These are phyloP conservation scores for Anoplopoma fimbria DNA, from an alignment of 2,113 vertebrate genomes.

Conservation along the genomic window DNA sequence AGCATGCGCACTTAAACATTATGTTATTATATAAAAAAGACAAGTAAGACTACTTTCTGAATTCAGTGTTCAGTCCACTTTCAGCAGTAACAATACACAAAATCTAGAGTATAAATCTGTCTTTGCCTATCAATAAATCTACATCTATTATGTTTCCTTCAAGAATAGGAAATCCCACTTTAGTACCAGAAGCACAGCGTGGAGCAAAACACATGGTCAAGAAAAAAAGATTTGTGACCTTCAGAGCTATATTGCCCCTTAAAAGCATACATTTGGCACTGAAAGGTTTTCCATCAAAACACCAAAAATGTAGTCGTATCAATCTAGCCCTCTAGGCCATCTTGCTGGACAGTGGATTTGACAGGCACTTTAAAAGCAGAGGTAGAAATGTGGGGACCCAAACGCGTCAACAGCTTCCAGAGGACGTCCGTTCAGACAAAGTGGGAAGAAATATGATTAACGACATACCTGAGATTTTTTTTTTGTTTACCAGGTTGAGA, in stretches of 20 bases:
- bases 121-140: background rate
- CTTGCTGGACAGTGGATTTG: slow-evolving; percentile 35
- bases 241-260: slow-evolving; percentile 11
- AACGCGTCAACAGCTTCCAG: background rate
- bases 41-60: background rate
- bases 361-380: slow-evolving; percentile 55
- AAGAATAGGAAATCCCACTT: background rate
- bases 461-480: background rate
- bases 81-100: background rate
- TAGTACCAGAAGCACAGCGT: background rate
- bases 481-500: slow-evolving; percentile 31
- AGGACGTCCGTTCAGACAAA: slow-evolving; percentile 18
- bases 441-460: slow-evolving; percentile 55
- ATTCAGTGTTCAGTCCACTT: background rate
- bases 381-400: background rate
- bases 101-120: background rate
- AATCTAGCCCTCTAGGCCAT: slow-evolving; percentile 56
- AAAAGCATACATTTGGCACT: slow-evolving; percentile 9
- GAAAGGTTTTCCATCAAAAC: slow-evolving; percentile 37
- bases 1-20: background rate
- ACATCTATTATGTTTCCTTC: background rate
- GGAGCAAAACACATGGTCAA: background rate
- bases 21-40: background rate
- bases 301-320: slow-evolving; percentile 52
- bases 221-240: slow-evolving; percentile 40